Conservation (phyloP, 2,888 invertebrate genomes). For the Notodromas monacha region DNA sequence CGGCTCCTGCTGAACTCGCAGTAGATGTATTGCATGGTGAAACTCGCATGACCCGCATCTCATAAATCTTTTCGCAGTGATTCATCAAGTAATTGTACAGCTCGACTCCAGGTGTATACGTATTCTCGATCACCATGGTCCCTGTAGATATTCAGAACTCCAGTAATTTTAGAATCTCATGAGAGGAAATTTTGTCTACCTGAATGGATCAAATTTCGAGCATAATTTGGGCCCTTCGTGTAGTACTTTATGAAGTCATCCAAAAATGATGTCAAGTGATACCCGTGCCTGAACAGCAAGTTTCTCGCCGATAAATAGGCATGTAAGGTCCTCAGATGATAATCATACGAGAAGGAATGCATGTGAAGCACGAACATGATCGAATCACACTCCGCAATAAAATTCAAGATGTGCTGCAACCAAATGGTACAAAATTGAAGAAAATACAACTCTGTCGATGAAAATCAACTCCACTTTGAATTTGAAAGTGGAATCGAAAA, state of each 20-base stretch:
- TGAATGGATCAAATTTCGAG: constrained; percentile 22
- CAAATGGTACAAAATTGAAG: too few species aligned
- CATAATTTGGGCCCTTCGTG: constrained; percentile 37
- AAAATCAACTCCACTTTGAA: too few species aligned
- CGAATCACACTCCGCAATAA: constrained; percentile 31
- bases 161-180: too few species aligned
- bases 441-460: too few species aligned
- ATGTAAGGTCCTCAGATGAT: constrained; percentile 31
- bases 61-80: constrained; percentile 27
- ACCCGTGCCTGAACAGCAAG: constrained; percentile 23
- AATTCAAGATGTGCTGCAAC: constrained; percentile 14
- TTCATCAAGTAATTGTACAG: constrained; percentile 33
- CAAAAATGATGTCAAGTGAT: constrained; percentile 34
- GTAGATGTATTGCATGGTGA: constrained; percentile 14
- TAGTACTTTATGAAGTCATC: constrained; percentile 43
- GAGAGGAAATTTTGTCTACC: too few species aligned
- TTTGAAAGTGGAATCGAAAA: too few species aligned
- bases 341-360: constrained; percentile 43
- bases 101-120: constrained; percentile 27
- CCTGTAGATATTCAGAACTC: too few species aligned
- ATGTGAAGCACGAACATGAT: constrained; percentile 35
- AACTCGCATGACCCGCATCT: constrained; percentile 32
- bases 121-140: constrained; percentile 22
- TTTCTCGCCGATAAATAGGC: constrained; percentile 26
- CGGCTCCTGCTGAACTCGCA: too few species aligned